Evolutionary conservation across 2,113 vertebrate genomes (phyloP).

Genomic region (Pelusios castaneus): DNA sequence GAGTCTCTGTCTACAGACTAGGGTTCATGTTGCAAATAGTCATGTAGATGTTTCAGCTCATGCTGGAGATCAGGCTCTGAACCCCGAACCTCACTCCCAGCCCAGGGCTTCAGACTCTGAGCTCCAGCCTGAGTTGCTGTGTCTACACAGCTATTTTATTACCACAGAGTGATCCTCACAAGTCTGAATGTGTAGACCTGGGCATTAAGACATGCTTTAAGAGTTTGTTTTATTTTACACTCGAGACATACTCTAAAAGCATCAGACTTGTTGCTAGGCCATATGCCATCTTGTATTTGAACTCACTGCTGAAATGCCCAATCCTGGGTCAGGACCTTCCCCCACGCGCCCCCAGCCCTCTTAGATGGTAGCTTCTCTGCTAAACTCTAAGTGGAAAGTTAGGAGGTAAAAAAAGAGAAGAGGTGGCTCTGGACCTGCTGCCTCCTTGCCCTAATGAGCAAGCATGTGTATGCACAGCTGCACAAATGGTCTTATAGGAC

Average conservation of each 20-base stretch:
- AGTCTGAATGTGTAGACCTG: not conserved
- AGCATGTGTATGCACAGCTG: accelerated
- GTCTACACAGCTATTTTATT: not conserved
- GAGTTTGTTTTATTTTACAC: no score
- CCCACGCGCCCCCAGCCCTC: not conserved
- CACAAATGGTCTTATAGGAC: not conserved
- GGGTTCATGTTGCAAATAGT: not conserved
- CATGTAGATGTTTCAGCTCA: not conserved
- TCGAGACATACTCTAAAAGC: not conserved
- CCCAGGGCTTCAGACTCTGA: not conserved
- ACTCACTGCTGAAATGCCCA: not conserved
- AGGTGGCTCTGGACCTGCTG: not conserved
- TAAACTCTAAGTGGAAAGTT: not conserved
- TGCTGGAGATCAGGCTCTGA: not conserved
- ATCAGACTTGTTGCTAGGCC: not conserved
- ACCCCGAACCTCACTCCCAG: not conserved
- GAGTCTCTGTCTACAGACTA: not conserved
- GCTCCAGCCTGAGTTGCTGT: not conserved
- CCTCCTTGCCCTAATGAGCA: not conserved
- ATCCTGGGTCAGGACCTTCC: not conserved
- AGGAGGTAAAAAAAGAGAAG: not conserved
- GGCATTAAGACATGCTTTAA: not conserved
- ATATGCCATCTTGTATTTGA: not conserved
- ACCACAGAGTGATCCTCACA: not conserved
- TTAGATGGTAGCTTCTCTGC: not conserved